Percentiles rank a stretch among this genome's conserved stretches.
These are phyloP conservation scores for Zalophus californianus DNA, from an alignment of 2,797 vertebrate species.

Conservation along the genomic window DNA sequence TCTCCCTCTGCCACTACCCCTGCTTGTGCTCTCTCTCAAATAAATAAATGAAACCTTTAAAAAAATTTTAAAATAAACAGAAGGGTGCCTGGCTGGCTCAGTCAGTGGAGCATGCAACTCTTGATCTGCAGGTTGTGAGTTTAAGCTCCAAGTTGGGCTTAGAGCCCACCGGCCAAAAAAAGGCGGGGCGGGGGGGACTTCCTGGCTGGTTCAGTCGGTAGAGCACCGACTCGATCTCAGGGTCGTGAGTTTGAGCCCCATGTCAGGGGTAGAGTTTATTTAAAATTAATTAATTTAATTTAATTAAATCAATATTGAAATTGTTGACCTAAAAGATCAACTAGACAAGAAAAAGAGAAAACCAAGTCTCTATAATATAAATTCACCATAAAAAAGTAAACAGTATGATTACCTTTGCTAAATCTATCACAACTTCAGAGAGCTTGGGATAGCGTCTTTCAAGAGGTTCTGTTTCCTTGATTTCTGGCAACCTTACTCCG, in stretches of 20 bases:
- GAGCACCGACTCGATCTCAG: not conserved
- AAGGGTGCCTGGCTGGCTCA: not conserved
- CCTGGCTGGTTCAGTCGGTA: not conserved
- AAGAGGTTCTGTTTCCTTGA: constrained; percentile 87
- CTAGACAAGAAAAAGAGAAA: not conserved
- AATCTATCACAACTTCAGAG: constrained; percentile 84
- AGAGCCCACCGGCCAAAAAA: not conserved
- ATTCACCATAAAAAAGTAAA: not conserved
- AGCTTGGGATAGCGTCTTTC: constrained; percentile 90
- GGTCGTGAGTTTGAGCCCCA: not conserved
- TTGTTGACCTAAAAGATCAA: not conserved
- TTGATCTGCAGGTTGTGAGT: not conserved
- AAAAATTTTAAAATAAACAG: not conserved
- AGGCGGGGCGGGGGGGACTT: not conserved
- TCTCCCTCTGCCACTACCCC: no score
- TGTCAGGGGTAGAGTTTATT: not conserved
- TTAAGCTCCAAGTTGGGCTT: not conserved
- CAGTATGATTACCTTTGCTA: constrained; percentile 89
- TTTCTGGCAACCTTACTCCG: constrained; percentile 91
- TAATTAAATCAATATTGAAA: not conserved
- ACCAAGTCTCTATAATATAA: not conserved
- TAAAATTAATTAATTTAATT: not conserved
- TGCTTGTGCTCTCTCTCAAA: no score
- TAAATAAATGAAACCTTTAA: no score
- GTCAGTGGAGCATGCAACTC: not conserved